These are phyloP conservation scores for Cairina moschata DNA, from an alignment of 2,113 vertebrate genomes.

Conservation along the genomic window DNA sequence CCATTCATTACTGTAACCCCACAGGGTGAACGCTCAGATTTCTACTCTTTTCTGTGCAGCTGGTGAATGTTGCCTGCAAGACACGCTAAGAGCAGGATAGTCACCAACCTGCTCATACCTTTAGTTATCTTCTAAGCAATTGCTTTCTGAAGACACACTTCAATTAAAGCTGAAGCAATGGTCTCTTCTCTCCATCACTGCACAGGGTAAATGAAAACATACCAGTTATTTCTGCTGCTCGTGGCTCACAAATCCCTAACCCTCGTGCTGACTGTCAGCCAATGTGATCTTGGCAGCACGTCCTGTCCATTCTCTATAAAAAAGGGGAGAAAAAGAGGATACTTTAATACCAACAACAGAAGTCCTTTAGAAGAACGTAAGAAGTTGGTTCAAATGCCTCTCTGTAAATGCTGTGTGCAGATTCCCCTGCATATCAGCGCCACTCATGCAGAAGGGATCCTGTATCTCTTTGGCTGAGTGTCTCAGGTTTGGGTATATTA, in stretches of 20 bases:
- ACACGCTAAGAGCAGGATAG: background rate
- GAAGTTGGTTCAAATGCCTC: background rate
- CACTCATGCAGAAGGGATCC: background rate
- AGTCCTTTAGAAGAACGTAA: background rate
- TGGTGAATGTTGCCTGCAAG: background rate
- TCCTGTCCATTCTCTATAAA: background rate
- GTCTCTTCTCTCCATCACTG: rapidly evolving
- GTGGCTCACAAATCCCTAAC: conserved; percentile 6
- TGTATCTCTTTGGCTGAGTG: background rate
- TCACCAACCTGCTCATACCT: background rate
- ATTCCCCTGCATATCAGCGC: background rate
- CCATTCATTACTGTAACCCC: background rate
- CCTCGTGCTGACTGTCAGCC: background rate
- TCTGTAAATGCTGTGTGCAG: background rate
- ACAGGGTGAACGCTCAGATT: background rate
- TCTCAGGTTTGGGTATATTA: background rate
- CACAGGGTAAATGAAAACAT: background rate
- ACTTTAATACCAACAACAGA: background rate
- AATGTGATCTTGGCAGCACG: background rate
- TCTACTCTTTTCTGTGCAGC: background rate
- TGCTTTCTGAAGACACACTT: background rate
- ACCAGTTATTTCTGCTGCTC: conserved; percentile 2
- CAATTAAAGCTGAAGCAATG: background rate
- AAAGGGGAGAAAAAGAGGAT: background rate
- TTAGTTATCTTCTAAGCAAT: background rate